Evolutionary conservation across 2,113 vertebrate species (phyloP), one percentile per base, ranked within the genome.

Genomic region (Osmerus eperlanus): DNA sequence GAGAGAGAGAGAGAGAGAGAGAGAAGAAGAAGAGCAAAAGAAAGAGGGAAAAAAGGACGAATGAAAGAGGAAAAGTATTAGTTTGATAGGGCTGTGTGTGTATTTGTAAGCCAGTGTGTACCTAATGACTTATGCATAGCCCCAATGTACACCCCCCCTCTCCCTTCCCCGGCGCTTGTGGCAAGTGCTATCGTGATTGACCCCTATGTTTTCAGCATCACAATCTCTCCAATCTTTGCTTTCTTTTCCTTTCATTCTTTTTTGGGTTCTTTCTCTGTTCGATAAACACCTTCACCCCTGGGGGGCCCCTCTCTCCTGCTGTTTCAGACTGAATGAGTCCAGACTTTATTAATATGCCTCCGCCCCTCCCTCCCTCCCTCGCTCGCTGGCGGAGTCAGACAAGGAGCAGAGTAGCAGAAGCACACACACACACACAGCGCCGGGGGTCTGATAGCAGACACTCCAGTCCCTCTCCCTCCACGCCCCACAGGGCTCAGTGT

Each of bases 401-500:
- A 19, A 52, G 70, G 11, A 47, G n/a, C 36, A 51, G 21, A 16
- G 61, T 13, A 62, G 18, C 36, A 47, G 64, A 77, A 23, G 6
- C 36, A 41, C 36, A 41, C 8, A 41, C 6, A 72, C 54, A 65
- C 60, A 60, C 66, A 65, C 63, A 61, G 61, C 60, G 67, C 71
- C 66, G 52, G 8, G 8, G 16, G 29, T 19, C 76, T 59, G 32
- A 77, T 68, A 76, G 72, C 74, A 77, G 74, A 53, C 76, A 60
- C 67, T 65, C 76, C 80, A 68, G 11, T 23, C 79, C 79, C 79
- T 51, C 77, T 67, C 67, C 25, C 73, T 62, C 12, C 64, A 78
- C 81, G 82, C 81, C 72, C 71, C 81, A 41, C 79, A 83, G 36
- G 68, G 75, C 81, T 87, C 77, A 84, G 77, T 78, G 18, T 82